Conservation (phyloP, 2,797 vertebrate species). For the Petrocephalus sullivani region DNA sequence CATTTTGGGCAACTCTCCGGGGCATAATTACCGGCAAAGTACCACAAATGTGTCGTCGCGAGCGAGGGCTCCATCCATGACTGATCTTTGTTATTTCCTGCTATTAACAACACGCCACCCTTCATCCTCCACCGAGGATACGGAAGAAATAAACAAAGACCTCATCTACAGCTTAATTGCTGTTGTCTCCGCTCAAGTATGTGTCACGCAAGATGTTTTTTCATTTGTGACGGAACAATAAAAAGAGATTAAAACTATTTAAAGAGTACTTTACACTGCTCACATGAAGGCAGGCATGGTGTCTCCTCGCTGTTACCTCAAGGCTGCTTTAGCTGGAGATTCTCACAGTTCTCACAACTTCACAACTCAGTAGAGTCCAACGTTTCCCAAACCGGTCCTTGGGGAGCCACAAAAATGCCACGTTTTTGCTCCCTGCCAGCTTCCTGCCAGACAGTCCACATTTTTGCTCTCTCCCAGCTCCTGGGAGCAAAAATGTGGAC, state of each 20-base stretch:
- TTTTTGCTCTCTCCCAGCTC: no score
- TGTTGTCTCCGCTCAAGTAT: background rate
- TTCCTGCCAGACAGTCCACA: no score
- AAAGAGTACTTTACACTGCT: background rate
- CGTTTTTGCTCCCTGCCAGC: background rate
- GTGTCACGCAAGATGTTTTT: background rate
- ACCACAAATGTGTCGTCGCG: background rate
- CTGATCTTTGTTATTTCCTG: constrained; percentile 15
- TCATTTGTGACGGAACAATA: constrained; percentile 2
- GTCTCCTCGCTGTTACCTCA: background rate
- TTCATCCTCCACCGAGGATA: constrained; percentile 14
- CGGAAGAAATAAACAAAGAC: background rate
- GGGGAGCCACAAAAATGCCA: background rate
- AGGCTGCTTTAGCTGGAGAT: background rate
- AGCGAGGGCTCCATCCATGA: background rate
- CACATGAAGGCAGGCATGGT: background rate
- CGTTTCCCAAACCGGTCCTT: background rate
- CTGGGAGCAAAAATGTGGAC: background rate
- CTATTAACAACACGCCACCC: background rate
- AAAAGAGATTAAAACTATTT: constrained; percentile 4
- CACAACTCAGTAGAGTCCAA: background rate
- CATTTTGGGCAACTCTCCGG: background rate
- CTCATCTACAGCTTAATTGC: background rate
- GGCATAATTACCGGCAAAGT: constrained; percentile 24
- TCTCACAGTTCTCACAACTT: background rate